Conservation (phyloP, 2,113 vertebrate genomes). For the Paraplagusia blochii region DNA sequence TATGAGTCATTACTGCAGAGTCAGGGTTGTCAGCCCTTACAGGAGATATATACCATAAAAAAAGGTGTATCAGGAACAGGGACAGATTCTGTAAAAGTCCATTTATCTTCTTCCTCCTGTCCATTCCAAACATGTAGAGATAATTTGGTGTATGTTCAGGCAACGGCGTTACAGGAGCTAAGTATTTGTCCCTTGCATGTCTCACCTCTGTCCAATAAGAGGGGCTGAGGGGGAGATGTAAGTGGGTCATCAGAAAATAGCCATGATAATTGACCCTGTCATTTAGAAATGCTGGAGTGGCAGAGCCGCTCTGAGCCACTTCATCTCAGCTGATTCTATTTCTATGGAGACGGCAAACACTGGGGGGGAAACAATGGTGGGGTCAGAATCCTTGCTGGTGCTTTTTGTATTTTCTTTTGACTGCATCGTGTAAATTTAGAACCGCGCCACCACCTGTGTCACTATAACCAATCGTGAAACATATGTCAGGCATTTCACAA, state of each 20-base stretch:
- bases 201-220: slow-evolving; percentile 36
- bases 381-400: slow-evolving; percentile 10
- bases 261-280: slow-evolving; percentile 63
- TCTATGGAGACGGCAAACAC: slow-evolving; percentile 53
- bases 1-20: slow-evolving; percentile 16
- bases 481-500: slow-evolving; percentile 61
- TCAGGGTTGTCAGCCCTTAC: background rate
- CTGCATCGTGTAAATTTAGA: slow-evolving; percentile 38
- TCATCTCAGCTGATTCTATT: slow-evolving; percentile 39
- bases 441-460: slow-evolving; percentile 46
- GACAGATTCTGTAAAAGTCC: too few relatives aligned
- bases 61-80: too few relatives aligned
- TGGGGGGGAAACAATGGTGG: slow-evolving; percentile 51
- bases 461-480: slow-evolving; percentile 54
- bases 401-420: slow-evolving; percentile 32
- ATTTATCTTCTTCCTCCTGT: slow-evolving; percentile 20
- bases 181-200: slow-evolving; percentile 25
- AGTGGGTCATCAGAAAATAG: slow-evolving; percentile 68
- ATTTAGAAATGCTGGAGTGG: slow-evolving; percentile 44
- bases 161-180: background rate
- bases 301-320: slow-evolving; percentile 44
- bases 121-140: slow-evolving; percentile 16
- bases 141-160: slow-evolving; percentile 1
- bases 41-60: too few relatives aligned
- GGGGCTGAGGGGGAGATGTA: slow-evolving; percentile 28